Evolutionary conservation across 2,888 invertebrate species (phyloP), one percentile per base, ranked within the genome.

Genomic region (Melolontha melolontha): DNA sequence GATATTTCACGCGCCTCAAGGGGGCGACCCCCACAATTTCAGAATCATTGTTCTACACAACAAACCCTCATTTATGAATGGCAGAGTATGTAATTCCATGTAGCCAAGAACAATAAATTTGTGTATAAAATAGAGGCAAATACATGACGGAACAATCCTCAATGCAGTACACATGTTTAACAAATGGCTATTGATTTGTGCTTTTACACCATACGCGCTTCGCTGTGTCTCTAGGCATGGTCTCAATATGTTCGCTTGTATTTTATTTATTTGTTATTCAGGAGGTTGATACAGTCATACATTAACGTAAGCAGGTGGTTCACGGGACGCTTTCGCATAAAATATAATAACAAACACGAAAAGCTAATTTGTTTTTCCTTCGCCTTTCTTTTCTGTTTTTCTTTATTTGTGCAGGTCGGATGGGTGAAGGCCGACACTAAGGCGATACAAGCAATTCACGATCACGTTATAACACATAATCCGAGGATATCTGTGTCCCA

Each of bases 361-460:
- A 34, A 34, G 34, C 34, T 34, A 14, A 44, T 44, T 44, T 14
- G 44, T 14, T 14, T 44, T 6, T 44, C n/a, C 41, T 5, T 10
- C 5, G n/a, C 5, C n/a, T 41, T 10, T 41, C 41, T 11, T 51
- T 29, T 51, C 12, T 29, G 1, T 51, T 29, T 51, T 27, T 29
- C 10, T 51, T 27, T 51, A 22, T 11, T 65, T 54, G 49, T 81
- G 59, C 87, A 95, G 95, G 94, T 96, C 70, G 95, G 95, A 62
- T 96, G 96, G 95, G 93, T 96, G 69, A 95, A 95, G 84, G 94
- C 94, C 34, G 95, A 95, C 82, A 95, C 94, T 57, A 95, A 95
- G 86, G 95, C 95, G 64, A 95, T 95, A 75, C 95, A 95, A 85
- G 95, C 95, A 34, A 95, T 95, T 81, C 95, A 95, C 83, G 92